A percentile compares a stretch with the other conserved stretches of the same genome.
Evolutionary conservation across 2,888 invertebrate genomes (phyloP).

Genomic region (Gymnoscelis rufifasciata): DNA sequence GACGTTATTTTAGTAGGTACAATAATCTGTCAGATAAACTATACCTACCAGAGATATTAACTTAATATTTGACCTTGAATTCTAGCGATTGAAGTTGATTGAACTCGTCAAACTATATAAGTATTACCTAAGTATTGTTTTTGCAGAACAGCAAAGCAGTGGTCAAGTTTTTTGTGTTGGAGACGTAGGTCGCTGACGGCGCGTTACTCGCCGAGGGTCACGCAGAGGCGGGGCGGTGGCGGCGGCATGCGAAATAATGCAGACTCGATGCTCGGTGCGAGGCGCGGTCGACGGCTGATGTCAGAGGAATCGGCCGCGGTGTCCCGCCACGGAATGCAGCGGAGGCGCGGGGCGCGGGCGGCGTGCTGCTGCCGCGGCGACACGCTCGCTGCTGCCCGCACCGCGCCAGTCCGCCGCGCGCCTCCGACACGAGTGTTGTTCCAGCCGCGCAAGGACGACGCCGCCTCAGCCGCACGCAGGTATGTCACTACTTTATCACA

Average conservation of each 20-base stretch:
- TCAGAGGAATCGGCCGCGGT: constrained; percentile 56
- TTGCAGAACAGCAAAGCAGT: no score
- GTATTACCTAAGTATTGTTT: no score
- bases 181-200: no score
- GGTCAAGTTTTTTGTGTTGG: no score
- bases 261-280: constrained; percentile 54
- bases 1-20: no score
- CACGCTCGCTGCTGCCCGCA: constrained; percentile 53
- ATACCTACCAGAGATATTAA: no score
- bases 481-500: constrained; percentile 47
- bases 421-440: constrained; percentile 68
- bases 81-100: no score
- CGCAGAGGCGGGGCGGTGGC: constrained; percentile 50
- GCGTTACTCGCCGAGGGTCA: no score
- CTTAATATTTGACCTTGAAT: no score
- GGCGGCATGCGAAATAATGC: constrained; percentile 49
- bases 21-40: no score
- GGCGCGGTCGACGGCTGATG: constrained; percentile 55
- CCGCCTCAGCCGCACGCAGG: constrained; percentile 57
- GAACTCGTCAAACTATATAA: no score
- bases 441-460: constrained; percentile 49
- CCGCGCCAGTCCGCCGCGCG: constrained; percentile 66
- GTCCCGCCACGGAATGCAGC: constrained; percentile 47
- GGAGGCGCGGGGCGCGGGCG: constrained; percentile 63
- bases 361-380: constrained; percentile 64